These are phyloP conservation scores for Pipra filicauda DNA, from an alignment of 2,113 vertebrate species.

Conservation along the genomic window DNA sequence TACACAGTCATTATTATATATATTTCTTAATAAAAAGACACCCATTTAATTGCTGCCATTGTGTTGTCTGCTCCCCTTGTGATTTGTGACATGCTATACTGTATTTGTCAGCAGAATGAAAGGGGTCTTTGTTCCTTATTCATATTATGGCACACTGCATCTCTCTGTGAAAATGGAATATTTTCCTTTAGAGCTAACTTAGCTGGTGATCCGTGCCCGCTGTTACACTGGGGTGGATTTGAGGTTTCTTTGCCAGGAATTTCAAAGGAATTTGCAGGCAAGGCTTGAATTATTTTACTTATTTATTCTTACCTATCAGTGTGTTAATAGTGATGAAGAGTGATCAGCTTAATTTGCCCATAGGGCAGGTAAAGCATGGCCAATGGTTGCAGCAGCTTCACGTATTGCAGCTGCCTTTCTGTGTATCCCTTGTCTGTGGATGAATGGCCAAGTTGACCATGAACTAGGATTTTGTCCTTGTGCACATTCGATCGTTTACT, in stretches of 20 bases:
- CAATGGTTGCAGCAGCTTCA: not conserved
- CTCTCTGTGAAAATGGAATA: not conserved
- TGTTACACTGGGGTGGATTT: not conserved
- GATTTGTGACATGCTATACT: slow-evolving; percentile 58
- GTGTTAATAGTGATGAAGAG: not conserved
- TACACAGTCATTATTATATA: not conserved
- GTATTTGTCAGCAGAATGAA: slow-evolving; percentile 63
- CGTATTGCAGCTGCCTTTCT: not conserved
- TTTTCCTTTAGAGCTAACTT: slow-evolving; percentile 30
- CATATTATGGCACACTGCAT: not conserved
- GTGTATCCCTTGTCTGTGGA: not conserved
- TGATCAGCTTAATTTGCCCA: not conserved
- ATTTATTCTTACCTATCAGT: not conserved
- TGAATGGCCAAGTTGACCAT: not conserved
- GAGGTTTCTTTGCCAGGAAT: not conserved
- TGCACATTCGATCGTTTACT: not conserved
- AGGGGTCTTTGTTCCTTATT: slow-evolving; percentile 47
- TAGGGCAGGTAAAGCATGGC: not conserved
- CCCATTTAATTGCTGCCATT: slow-evolving; percentile 32
- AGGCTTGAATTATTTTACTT: not conserved
- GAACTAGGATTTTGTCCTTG: not conserved
- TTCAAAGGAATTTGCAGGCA: not conserved
- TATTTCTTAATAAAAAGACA: slow-evolving; percentile 31
- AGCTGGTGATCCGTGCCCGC: not conserved
- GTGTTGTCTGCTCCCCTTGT: slow-evolving; percentile 28